Conservation (phyloP, 2,113 vertebrate species). For the Paradoxurus hermaphroditus region DNA sequence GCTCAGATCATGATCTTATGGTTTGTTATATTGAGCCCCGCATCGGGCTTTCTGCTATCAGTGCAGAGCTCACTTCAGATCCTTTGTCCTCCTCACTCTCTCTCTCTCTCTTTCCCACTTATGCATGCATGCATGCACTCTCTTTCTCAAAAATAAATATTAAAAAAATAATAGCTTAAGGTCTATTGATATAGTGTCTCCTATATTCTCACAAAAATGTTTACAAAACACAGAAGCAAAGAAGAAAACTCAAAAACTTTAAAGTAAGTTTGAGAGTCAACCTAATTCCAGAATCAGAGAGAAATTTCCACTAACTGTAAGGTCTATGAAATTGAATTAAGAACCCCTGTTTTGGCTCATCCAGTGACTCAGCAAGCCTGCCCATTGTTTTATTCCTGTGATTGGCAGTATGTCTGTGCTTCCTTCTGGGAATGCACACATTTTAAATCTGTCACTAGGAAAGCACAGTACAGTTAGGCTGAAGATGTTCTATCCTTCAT, state of each 20-base stretch:
- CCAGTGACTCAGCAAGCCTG: not conserved
- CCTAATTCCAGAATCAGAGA: not conserved
- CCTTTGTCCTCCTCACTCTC: too few relatives aligned
- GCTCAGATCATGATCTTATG: not conserved
- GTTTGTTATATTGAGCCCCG: too few relatives aligned
- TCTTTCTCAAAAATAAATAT: too few relatives aligned
- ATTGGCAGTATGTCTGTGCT: not conserved
- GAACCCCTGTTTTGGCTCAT: not conserved
- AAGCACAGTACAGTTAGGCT: not conserved
- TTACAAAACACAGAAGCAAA: not conserved
- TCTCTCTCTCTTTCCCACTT: too few relatives aligned
- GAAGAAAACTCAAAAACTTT: not conserved
- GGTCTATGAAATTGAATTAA: not conserved
- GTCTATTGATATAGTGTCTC: not conserved
- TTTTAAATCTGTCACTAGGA: not conserved
- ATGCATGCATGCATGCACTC: too few relatives aligned
- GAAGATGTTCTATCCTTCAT: slow-evolving; percentile 1
- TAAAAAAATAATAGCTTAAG: not conserved
- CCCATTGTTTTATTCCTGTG: not conserved
- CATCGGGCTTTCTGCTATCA: not conserved
- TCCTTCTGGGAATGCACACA: not conserved
- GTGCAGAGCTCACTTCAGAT: too few relatives aligned
- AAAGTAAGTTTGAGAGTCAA: not conserved
- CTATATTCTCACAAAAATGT: not conserved
- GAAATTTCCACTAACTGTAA: not conserved